phyloP scores from a whole-genome alignment of 2,888 invertebrate genomes.

The Panzeria rudis region DNA sequence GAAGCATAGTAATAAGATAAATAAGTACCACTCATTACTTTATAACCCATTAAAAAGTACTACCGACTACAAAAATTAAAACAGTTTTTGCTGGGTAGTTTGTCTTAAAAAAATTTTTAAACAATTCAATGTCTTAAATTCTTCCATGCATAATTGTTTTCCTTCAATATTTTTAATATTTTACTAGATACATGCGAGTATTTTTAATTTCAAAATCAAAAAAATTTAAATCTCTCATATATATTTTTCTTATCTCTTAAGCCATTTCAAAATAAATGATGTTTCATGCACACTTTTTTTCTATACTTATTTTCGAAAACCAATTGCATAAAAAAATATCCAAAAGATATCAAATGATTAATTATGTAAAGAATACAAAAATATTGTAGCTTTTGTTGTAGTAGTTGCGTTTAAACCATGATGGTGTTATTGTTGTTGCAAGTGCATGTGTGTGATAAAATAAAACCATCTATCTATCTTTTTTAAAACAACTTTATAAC shows the following conservation, averaged over 20 bases:
- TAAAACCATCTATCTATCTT: constrained; percentile 28
- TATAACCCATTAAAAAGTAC: too few relatives aligned
- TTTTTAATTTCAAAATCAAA: neutral
- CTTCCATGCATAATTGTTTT: neutral
- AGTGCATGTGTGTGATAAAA: constrained; percentile 23
- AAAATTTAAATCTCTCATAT: neutral
- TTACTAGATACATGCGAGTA: neutral
- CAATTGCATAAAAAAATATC: constrained; percentile 44
- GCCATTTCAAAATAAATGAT: constrained; percentile 65
- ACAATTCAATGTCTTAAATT: too few relatives aligned
- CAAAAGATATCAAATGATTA: constrained; percentile 70
- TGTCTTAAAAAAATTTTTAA: neutral
- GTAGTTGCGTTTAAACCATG: constrained; percentile 10
- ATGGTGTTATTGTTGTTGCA: constrained; percentile 10
- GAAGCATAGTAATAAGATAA: too few relatives aligned
- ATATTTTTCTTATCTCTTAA: constrained; percentile 43
- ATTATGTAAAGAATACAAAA: constrained; percentile 61
- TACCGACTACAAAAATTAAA: too few relatives aligned
- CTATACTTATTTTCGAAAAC: neutral
- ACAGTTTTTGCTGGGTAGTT: too few relatives aligned
- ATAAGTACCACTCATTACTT: too few relatives aligned
- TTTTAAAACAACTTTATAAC: constrained; percentile 57
- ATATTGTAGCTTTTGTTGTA: constrained; percentile 30
- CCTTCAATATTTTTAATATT: neutral
- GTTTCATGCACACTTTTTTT: constrained; percentile 45